Conservation (phyloP, 2,797 vertebrate genomes). For the Syngnathus acus region DNA sequence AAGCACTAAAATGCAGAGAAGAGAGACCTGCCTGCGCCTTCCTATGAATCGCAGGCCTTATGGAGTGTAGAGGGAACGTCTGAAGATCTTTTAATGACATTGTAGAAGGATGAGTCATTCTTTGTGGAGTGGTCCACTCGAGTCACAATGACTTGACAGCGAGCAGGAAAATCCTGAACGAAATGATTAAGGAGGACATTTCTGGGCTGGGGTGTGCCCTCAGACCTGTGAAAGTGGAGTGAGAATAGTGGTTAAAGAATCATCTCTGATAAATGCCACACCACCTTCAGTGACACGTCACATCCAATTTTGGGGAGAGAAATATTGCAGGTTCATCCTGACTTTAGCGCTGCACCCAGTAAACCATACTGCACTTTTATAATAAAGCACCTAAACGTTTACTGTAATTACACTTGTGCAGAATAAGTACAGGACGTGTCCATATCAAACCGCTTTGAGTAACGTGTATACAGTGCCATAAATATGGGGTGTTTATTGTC, state of each 20-base stretch:
- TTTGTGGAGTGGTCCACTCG: background rate
- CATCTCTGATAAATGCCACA: background rate
- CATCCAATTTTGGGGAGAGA: background rate
- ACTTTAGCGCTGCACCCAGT: background rate
- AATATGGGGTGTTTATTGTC: background rate
- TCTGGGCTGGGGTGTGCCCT: background rate
- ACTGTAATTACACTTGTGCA: background rate
- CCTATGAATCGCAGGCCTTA: background rate
- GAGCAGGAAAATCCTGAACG: background rate
- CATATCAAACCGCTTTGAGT: background rate
- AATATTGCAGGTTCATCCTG: background rate
- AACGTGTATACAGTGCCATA: background rate
- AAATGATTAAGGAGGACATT: background rate
- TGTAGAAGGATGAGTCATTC: background rate
- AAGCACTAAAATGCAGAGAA: background rate
- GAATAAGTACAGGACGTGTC: background rate
- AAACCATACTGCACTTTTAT: background rate
- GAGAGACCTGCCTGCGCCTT: background rate
- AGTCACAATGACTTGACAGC: background rate
- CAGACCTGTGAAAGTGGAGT: background rate
- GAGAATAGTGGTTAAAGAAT: background rate
- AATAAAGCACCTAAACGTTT: background rate
- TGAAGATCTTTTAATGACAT: background rate
- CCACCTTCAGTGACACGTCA: background rate
- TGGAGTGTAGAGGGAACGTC: background rate